These are phyloP conservation scores for Pachycephus smyrnensis DNA, from an alignment of 2,888 invertebrate species.

Conservation along the genomic window DNA sequence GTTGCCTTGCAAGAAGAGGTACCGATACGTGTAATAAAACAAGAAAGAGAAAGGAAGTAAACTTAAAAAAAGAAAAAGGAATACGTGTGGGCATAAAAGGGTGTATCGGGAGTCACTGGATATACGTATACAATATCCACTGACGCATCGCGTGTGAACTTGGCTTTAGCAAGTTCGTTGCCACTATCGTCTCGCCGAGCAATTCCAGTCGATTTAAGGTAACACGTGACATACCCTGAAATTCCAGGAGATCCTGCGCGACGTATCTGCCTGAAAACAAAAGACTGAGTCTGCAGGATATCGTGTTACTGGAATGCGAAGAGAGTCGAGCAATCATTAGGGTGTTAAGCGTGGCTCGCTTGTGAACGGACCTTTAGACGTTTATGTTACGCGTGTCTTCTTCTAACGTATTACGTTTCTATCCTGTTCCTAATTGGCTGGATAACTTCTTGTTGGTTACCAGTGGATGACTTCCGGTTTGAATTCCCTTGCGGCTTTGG, in stretches of 20 bases:
- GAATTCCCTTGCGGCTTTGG: not conserved
- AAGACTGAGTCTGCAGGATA: not conserved
- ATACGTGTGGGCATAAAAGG: not conserved
- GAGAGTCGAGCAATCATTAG: not conserved
- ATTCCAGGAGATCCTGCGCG: slow-evolving; percentile 17
- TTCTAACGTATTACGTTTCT: not conserved
- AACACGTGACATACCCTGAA: not conserved
- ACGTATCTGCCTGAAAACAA: not conserved
- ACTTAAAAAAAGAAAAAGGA: not conserved
- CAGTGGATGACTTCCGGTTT: not conserved
- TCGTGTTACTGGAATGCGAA: not conserved
- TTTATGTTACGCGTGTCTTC: slow-evolving; percentile 3
- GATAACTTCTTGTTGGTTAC: not conserved
- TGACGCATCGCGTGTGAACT: not conserved
- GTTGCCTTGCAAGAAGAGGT: not conserved
- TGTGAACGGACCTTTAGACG: slow-evolving; percentile 21
- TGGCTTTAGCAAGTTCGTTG: slow-evolving; percentile 3
- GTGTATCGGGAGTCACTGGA: not conserved
- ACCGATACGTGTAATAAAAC: not conserved
- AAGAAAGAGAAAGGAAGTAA: not conserved
- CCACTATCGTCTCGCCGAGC: not conserved
- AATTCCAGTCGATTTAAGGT: slow-evolving; percentile 3
- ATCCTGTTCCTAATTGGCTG: not conserved
- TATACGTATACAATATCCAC: not conserved
- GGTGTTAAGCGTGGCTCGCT: not conserved